Conservation (phyloP, 2,888 invertebrate genomes). For the Sepiola atlantica region DNA sequence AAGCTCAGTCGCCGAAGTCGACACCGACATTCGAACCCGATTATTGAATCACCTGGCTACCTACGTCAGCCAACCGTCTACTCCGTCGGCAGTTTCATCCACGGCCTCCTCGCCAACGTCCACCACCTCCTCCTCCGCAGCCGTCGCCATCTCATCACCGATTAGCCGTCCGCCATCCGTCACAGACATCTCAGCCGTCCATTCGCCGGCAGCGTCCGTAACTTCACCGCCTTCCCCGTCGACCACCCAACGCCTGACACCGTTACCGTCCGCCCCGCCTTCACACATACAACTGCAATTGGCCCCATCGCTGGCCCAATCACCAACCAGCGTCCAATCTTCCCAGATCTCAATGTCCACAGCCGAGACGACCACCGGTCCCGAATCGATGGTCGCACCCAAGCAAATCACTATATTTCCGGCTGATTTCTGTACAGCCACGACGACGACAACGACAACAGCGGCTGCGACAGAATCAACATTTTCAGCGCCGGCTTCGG, state of each 20-base stretch:
- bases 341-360: constrained; percentile 33
- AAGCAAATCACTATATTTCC: not conserved
- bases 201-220: not conserved
- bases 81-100: not conserved
- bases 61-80: constrained; percentile 50
- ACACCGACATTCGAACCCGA: constrained; percentile 56
- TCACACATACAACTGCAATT: not conserved
- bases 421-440: not conserved
- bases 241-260: not conserved
- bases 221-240: not conserved
- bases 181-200: not conserved
- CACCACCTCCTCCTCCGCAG: not conserved
- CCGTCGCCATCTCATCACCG: not conserved
- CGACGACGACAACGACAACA: constrained; percentile 12
- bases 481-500: not conserved
- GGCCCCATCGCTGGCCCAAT: not conserved
- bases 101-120: not conserved
- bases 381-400: not conserved
- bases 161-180: not conserved
- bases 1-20: constrained; percentile 55
- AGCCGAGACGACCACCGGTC: not conserved
- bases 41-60: constrained; percentile 62
- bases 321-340: not conserved
- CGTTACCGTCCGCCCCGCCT: not conserved
- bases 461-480: not conserved